Base-by-base conservation (phyloP, 2,797 vertebrate species). In the Sebastes hubbsi region DNA sequence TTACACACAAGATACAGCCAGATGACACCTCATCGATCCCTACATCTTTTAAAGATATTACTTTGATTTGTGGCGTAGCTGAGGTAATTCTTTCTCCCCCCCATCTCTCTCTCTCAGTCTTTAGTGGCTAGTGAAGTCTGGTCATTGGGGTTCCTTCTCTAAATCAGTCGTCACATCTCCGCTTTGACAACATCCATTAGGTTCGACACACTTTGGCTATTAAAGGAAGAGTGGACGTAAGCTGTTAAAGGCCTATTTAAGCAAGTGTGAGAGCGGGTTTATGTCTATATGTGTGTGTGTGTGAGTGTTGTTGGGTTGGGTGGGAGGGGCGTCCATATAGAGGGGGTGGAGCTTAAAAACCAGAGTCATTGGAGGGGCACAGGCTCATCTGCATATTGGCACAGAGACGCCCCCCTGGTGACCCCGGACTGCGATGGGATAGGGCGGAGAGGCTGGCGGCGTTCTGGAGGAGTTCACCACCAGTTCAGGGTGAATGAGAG, bases 331-430 rank as follows among this genome's bases (percentile, higher is more conserved):
- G 71, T 58, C 75, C 76, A 67, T 81, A 87, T 80, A 90, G 86
- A 88, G 72, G 88, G 89, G 92, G 94, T 70, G 91, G 94, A 90
- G 93, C 90, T 92, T 91, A 87, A 72, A 24, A 24, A 24, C 34
- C 71, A 85, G 92, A 95, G 95, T 96, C 94, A 93, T 89, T 82
- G 85, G 82, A 86, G 93, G 93, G 93, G 78, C 92, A 94, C 63
- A 61, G 85, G 61, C 74, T 92, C 88, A 93, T 96, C 93, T 95
- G 93, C 94, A 95, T 96, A 94, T 95, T 95, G 91, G 94, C 93
- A 93, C 86, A 84, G 94, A 93, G 92, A 94, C 88, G 90, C 92
- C 93, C 93, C 93, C 88, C 87, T 89, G 87, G 88, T 95, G 92
- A 96, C 90, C 92, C 87, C 14, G 32, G 79, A 65, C 90, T 91